These are phyloP conservation scores for Henricia sp. DNA, from an alignment of 53 echinoderm and acorn worm species.

Conservation along the genomic window DNA sequence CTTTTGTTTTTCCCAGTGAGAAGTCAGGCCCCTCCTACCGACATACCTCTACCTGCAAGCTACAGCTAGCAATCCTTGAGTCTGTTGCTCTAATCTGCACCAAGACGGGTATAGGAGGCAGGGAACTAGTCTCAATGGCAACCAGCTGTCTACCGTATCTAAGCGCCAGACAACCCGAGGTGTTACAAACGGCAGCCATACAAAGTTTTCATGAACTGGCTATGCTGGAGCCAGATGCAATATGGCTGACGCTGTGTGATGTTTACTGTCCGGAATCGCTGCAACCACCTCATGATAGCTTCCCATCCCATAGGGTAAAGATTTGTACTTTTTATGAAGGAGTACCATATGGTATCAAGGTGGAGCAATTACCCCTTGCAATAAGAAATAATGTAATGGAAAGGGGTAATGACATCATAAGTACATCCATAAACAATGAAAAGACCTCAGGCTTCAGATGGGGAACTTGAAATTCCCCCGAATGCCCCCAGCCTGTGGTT, in stretches of 20 bases:
- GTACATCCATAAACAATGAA: too few relatives aligned
- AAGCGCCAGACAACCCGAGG: conserved; percentile 70
- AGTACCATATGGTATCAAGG: too few relatives aligned
- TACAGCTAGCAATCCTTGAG: conserved; percentile 71
- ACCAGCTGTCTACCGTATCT: conserved; percentile 83
- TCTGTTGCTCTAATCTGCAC: conserved; percentile 72
- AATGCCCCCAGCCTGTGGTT: too few relatives aligned
- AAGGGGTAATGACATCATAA: too few relatives aligned
- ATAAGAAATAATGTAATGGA: too few relatives aligned
- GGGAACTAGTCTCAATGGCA: conserved; percentile 46
- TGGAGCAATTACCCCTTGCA: too few relatives aligned
- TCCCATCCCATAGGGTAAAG: conserved; percentile 68
- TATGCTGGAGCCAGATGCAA: conserved; percentile 73
- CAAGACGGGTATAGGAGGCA: conserved; percentile 50
- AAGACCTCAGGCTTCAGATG: too few relatives aligned
- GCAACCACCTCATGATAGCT: conserved; percentile 52
- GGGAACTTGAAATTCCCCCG: too few relatives aligned
- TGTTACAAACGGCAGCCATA: conserved; percentile 73
- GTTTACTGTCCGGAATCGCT: conserved; percentile 46
- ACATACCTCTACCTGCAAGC: conserved; percentile 83
- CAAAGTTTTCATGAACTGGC: conserved; percentile 59
- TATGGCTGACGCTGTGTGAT: conserved; percentile 76
- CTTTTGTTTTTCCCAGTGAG: conserved; percentile 44
- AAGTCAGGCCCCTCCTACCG: conserved; percentile 80
- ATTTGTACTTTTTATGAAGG: too few relatives aligned